A percentile compares a stretch with the other conserved stretches of the same genome.
Evolutionary conservation across 2,888 invertebrate genomes (phyloP).

Genomic region (Axea sp.): DNA sequence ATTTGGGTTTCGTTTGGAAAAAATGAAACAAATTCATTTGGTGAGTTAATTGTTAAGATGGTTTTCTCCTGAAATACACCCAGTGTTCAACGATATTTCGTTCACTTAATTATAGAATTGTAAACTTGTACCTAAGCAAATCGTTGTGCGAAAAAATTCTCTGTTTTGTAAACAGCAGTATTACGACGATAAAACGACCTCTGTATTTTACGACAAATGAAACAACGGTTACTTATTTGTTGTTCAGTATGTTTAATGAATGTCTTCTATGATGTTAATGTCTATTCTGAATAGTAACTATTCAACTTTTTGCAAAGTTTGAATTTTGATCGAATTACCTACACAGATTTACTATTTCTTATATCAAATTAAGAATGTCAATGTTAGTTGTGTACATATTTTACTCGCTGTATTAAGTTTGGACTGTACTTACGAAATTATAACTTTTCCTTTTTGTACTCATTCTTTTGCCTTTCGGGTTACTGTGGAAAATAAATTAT

Average conservation of each 20-base stretch:
- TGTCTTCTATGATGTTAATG: background rate
- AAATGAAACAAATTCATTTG: no score
- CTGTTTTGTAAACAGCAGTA: constrained; percentile 38
- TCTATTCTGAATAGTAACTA: background rate
- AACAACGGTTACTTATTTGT: constrained; percentile 22
- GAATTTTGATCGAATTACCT: background rate
- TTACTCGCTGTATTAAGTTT: no score
- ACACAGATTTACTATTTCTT: background rate
- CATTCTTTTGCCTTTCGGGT: no score
- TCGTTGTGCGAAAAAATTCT: constrained; percentile 23
- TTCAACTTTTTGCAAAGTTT: background rate
- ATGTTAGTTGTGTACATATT: no score
- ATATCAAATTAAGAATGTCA: background rate
- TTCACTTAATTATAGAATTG: constrained; percentile 25
- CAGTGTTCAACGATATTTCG: constrained; percentile 32
- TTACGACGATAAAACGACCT: constrained; percentile 23
- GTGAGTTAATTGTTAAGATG: no score
- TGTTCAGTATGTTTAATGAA: constrained; percentile 14
- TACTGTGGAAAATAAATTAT: no score
- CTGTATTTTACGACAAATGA: background rate
- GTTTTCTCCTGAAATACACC: constrained; percentile 6
- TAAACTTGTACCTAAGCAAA: constrained; percentile 20
- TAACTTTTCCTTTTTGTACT: no score
- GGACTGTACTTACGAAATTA: no score
- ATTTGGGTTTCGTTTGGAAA: no score